Conservation (phyloP, 2,113 vertebrate species). For the Aegotheles bennettii region DNA sequence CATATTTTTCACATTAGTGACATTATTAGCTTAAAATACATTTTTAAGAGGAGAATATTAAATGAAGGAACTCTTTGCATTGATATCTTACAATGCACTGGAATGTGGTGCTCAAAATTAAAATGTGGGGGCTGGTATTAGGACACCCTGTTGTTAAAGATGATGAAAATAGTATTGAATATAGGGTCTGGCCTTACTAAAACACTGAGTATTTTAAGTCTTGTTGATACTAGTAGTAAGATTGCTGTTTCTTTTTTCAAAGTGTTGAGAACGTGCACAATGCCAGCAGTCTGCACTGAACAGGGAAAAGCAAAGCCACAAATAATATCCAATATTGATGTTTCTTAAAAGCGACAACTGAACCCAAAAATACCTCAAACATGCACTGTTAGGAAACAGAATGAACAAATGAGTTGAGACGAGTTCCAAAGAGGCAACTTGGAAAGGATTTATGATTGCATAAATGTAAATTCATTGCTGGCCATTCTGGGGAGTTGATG, state of each 20-base stretch:
- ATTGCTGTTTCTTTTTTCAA: not conserved
- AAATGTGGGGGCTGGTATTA: not conserved
- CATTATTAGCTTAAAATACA: rapidly evolving
- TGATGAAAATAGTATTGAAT: not conserved
- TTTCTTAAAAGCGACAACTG: not conserved
- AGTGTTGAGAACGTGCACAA: no score
- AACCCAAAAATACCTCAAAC: not conserved
- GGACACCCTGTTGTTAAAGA: not conserved
- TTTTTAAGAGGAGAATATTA: not conserved
- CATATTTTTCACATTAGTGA: not conserved
- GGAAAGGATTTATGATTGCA: not conserved
- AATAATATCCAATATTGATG: not conserved
- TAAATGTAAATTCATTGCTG: not conserved
- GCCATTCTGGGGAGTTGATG: not conserved
- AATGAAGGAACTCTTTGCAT: not conserved
- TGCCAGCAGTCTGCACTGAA: not conserved
- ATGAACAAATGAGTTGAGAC: not conserved
- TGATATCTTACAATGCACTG: not conserved
- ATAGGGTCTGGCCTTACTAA: not conserved
- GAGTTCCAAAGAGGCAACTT: not conserved
- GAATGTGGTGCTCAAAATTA: not conserved
- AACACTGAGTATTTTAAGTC: not conserved
- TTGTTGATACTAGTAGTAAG: not conserved
- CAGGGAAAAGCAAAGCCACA: not conserved
- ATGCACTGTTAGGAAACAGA: not conserved